These are phyloP conservation scores for Heliothis virescens DNA, from an alignment of 1,140 invertebrate genomes.

Conservation along the genomic window DNA sequence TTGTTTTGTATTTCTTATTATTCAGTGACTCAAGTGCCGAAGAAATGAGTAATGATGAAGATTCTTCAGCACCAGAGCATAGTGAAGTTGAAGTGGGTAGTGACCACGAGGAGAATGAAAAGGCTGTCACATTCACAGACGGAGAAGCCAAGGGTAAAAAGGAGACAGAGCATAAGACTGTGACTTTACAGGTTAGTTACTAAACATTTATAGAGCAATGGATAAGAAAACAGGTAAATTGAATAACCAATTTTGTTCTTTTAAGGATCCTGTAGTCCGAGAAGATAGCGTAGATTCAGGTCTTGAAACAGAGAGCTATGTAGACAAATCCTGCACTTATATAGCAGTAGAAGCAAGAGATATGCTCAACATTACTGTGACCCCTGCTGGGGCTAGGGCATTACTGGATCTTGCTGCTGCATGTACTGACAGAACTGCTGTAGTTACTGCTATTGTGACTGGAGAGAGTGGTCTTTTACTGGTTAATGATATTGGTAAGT, in stretches of 20 bases:
- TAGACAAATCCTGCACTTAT: slow-evolving; percentile 88
- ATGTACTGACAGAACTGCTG: slow-evolving; percentile 83
- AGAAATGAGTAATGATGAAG: slow-evolving; percentile 90
- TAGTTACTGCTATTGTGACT: slow-evolving; percentile 69
- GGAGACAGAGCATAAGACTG: slow-evolving; percentile 68
- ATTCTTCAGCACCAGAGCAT: slow-evolving; percentile 89
- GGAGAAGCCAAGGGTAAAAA: slow-evolving; percentile 68
- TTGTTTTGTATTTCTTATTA: not conserved
- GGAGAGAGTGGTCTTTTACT: slow-evolving; percentile 73
- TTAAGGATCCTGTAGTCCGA: slow-evolving; percentile 70
- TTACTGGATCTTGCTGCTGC: slow-evolving; percentile 88
- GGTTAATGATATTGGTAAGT: slow-evolving; percentile 86
- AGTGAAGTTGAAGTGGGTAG: slow-evolving; percentile 81
- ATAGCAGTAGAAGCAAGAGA: slow-evolving; percentile 89
- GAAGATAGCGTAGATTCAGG: slow-evolving; percentile 83
- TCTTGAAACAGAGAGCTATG: slow-evolving; percentile 79
- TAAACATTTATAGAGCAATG: not conserved
- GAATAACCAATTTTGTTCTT: not conserved
- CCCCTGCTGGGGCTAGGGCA: slow-evolving; percentile 87
- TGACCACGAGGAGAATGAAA: slow-evolving; percentile 73
- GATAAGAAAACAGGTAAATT: not conserved
- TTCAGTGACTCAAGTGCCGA: slow-evolving; percentile 91
- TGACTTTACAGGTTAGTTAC: slow-evolving; percentile 73
- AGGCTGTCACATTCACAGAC: slow-evolving; percentile 69
- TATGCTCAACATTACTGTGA: slow-evolving; percentile 90